A percentile compares a stretch with the other conserved stretches of the same genome.
These are phyloP conservation scores for Glareola pratincola DNA, from an alignment of 2,113 vertebrate species.

Conservation along the genomic window DNA sequence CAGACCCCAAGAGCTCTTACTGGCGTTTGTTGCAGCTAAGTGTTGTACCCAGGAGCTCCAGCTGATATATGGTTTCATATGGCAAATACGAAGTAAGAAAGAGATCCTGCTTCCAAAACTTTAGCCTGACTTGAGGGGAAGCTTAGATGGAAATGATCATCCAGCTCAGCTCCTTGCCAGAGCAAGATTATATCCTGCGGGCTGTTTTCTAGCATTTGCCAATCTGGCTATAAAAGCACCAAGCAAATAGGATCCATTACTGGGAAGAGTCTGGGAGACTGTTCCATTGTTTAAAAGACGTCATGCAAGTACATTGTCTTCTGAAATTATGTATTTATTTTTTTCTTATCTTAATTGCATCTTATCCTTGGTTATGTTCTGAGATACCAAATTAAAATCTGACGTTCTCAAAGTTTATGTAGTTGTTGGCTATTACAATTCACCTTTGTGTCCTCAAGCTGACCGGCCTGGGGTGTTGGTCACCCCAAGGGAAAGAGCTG, in stretches of 20 bases:
- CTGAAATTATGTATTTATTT: constrained; percentile 1
- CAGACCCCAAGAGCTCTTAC: not conserved
- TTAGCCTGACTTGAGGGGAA: not conserved
- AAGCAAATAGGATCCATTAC: constrained; percentile 26
- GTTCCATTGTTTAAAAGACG: constrained; percentile 40
- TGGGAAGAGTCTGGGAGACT: constrained; percentile 35
- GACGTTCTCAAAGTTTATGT: not conserved
- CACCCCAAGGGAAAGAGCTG: not conserved
- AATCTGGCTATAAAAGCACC: constrained; percentile 40
- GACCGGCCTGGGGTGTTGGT: not conserved
- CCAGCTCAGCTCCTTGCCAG: constrained; percentile 10
- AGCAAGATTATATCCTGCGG: constrained; percentile 37
- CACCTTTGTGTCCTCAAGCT: not conserved
- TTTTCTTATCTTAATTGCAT: constrained; percentile 49
- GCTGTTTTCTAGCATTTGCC: constrained; percentile 37
- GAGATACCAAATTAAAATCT: constrained; percentile 12
- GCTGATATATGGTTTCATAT: not conserved
- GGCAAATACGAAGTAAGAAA: not conserved
- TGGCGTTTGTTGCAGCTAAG: not conserved
- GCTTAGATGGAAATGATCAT: constrained; percentile 38
- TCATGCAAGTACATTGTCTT: constrained; percentile 36
- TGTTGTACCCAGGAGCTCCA: not conserved
- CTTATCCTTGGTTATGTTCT: constrained; percentile 7
- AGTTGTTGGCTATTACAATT: not conserved
- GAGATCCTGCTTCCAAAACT: not conserved